Evolutionary conservation across 1,140 invertebrate species (phyloP).

Genomic region (Drosophila ironensis): DNA sequence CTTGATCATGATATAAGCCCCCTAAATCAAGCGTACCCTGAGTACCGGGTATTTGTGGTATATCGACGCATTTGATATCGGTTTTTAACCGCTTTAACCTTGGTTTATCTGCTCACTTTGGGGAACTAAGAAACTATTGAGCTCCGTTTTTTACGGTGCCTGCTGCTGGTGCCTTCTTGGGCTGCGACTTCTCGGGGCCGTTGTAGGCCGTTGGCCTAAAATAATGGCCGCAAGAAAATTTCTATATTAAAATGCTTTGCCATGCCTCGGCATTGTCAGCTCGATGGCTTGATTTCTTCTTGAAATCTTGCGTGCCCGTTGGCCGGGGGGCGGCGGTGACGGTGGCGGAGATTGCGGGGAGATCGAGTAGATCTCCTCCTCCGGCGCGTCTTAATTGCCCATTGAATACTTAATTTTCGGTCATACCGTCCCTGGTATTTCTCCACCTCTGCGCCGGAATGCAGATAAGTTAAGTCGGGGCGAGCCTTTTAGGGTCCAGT

Average conservation of each 20-base stretch:
- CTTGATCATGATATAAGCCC: too few relatives aligned
- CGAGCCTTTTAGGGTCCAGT: too few relatives aligned
- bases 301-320: constrained; percentile 35
- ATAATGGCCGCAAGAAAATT: constrained; percentile 74
- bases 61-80: too few relatives aligned
- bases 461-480: too few relatives aligned
- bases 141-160: background rate
- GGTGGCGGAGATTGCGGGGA: background rate
- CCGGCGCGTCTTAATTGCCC: constrained; percentile 35
- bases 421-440: background rate
- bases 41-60: too few relatives aligned
- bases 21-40: too few relatives aligned
- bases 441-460: background rate
- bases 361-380: constrained; percentile 33
- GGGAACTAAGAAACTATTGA: too few relatives aligned
- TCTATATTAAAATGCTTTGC: constrained; percentile 79
- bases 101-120: too few relatives aligned
- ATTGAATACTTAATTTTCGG: constrained; percentile 44
- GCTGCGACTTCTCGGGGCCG: constrained; percentile 51
- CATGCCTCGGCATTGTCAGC: constrained; percentile 56
- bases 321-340: background rate
- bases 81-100: too few relatives aligned
- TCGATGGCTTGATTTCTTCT: constrained; percentile 40
- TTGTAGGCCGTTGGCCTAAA: constrained; percentile 79
- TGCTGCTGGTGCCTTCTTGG: constrained; percentile 3